Evolutionary conservation across 2,797 vertebrate species (phyloP).

Genomic region (Orestias chungarensis): DNA sequence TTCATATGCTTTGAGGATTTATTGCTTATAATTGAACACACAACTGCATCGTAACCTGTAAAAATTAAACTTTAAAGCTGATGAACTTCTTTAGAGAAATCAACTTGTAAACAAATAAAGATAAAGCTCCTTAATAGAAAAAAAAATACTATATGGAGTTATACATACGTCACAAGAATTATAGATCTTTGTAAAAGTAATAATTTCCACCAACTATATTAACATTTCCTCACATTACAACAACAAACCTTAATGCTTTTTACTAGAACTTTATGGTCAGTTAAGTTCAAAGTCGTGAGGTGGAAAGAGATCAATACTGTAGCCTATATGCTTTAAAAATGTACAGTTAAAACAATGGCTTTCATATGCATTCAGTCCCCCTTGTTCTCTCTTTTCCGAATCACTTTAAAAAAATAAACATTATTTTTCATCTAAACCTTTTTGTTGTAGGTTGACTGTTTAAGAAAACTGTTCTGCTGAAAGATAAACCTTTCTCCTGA

Average conservation of each 20-base stretch:
- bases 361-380: background rate
- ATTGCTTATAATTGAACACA: slow-evolving; percentile 50
- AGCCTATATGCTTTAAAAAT: background rate
- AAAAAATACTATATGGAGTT: slow-evolving; percentile 14
- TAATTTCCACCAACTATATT: background rate
- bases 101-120: slow-evolving; percentile 4
- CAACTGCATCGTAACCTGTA: slow-evolving; percentile 48
- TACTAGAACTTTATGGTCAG: too few species aligned
- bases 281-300: background rate
- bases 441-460: background rate
- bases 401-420: background rate
- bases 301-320: background rate
- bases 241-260: background rate
- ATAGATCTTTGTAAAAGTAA: background rate
- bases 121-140: slow-evolving; percentile 3
- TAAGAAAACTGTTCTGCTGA: background rate
- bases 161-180: slow-evolving; percentile 20
- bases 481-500: background rate
- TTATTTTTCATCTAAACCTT: background rate
- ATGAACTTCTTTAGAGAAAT: slow-evolving; percentile 48
- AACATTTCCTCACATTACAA: background rate
- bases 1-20: slow-evolving; percentile 48
- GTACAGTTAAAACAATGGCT: background rate
- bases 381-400: background rate
- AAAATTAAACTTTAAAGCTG: slow-evolving; percentile 55